These are phyloP conservation scores for Takifugu rubripes DNA, from an alignment of 2,797 vertebrate species.

Conservation along the genomic window DNA sequence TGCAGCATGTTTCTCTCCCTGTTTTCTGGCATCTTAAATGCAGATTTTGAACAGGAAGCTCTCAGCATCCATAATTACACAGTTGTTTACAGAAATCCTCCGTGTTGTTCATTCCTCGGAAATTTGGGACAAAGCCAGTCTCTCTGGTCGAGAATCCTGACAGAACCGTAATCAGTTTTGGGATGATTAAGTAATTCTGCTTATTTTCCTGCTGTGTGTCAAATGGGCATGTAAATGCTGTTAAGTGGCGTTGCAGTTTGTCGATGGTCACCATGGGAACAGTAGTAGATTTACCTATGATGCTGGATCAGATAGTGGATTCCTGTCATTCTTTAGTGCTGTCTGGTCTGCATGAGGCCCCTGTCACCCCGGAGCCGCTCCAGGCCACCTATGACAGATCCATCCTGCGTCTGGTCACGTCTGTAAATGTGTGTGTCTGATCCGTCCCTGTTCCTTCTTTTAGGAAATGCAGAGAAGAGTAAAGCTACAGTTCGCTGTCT, in stretches of 20 bases:
- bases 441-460: constrained; percentile 18
- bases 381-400: not conserved
- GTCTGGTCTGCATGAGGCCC: constrained; percentile 40
- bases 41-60: not conserved
- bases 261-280: constrained; percentile 25
- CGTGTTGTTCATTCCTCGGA: not conserved
- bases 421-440: constrained; percentile 9
- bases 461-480: constrained; percentile 56
- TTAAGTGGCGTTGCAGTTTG: not conserved
- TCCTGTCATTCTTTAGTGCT: constrained; percentile 62
- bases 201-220: too few species aligned
- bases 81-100: not conserved
- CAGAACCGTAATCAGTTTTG: too few species aligned
- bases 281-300: constrained; percentile 40
- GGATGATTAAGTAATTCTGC: too few species aligned
- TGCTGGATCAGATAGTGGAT: constrained; percentile 56
- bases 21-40: not conserved
- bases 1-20: not conserved
- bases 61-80: not conserved
- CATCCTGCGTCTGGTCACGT: not conserved
- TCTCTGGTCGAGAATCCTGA: too few species aligned
- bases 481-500: constrained; percentile 37
- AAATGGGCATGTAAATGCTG: not conserved
- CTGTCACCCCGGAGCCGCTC: constrained; percentile 13
- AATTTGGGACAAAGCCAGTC: too few species aligned